These are phyloP conservation scores for Sthenelais limicola DNA, from an alignment of 2,888 invertebrate genomes.

Conservation along the genomic window DNA sequence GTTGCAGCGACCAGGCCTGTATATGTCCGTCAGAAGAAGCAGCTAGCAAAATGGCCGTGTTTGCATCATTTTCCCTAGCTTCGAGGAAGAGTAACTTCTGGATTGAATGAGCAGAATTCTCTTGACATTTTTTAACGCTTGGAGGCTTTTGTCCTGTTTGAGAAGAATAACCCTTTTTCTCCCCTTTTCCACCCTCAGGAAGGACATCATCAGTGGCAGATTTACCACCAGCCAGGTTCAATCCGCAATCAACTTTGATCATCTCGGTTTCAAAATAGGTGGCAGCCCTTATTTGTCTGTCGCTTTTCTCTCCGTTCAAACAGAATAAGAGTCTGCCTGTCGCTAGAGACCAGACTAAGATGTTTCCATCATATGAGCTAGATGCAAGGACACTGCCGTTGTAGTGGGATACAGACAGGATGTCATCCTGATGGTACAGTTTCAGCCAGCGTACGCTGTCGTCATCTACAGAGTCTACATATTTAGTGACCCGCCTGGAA, in stretches of 20 bases:
- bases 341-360: conserved; percentile 86
- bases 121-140: too few relatives aligned
- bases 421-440: conserved; percentile 80
- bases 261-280: too few relatives aligned
- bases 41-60: conserved; percentile 80
- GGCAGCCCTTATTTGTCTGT: not conserved
- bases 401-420: conserved; percentile 79
- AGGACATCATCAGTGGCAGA: too few relatives aligned
- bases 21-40: conserved; percentile 82
- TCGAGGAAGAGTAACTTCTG: conserved; percentile 26
- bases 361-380: conserved; percentile 83
- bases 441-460: conserved; percentile 31
- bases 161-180: too few relatives aligned
- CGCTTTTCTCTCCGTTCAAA: conserved; percentile 22
- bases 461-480: conserved; percentile 40
- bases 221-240: too few relatives aligned
- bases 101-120: too few relatives aligned
- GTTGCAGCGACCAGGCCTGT: conserved; percentile 82
- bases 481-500: conserved; percentile 57
- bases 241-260: too few relatives aligned
- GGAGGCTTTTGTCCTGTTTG: too few relatives aligned
- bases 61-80: conserved; percentile 61
- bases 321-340: conserved; percentile 75
- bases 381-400: conserved; percentile 72
- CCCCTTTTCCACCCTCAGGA: too few relatives aligned